A percentile compares a stretch with the other conserved stretches of the same genome.
phyloP scores from a whole-genome alignment of 2,888 invertebrate species.

The Cephus spinipes region DNA sequence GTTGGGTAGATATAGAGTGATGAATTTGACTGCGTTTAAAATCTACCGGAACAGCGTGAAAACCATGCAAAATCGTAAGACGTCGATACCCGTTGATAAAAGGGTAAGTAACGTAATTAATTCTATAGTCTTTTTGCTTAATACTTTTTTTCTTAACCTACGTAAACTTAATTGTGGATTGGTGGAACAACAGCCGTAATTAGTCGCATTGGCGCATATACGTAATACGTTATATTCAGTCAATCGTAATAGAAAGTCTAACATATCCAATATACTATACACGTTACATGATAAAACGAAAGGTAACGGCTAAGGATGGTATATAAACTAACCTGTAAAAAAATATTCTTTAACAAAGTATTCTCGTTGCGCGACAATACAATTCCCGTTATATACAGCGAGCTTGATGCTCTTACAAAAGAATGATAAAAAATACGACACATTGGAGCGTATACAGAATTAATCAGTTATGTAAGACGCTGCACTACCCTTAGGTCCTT shows the following conservation, averaged over 20 bases:
- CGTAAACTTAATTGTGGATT: not conserved
- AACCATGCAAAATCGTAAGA: not conserved
- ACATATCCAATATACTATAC: not conserved
- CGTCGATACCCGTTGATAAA: not conserved
- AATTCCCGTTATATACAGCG: not conserved
- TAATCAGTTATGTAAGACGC: not conserved
- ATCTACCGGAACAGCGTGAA: not conserved
- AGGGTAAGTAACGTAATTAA: not conserved
- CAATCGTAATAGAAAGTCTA: not conserved
- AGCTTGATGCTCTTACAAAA: not conserved
- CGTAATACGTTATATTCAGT: not conserved
- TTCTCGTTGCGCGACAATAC: not conserved
- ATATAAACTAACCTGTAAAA: slow-evolving; percentile 1
- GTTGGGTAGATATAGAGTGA: not conserved
- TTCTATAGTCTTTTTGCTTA: not conserved
- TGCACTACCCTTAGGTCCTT: not conserved
- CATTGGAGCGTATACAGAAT: not conserved
- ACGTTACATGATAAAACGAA: not conserved
- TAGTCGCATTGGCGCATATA: not conserved
- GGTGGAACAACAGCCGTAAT: not conserved
- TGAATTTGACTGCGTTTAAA: not conserved
- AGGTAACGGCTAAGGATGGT: not conserved
- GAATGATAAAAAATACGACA: not conserved
- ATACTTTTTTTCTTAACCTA: not conserved
- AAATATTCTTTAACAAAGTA: slow-evolving; percentile 1